Percentiles rank a stretch among this genome's conserved stretches.
phyloP scores from a whole-genome alignment of 2,888 invertebrate genomes.

The Cosmopolites sordidus region DNA sequence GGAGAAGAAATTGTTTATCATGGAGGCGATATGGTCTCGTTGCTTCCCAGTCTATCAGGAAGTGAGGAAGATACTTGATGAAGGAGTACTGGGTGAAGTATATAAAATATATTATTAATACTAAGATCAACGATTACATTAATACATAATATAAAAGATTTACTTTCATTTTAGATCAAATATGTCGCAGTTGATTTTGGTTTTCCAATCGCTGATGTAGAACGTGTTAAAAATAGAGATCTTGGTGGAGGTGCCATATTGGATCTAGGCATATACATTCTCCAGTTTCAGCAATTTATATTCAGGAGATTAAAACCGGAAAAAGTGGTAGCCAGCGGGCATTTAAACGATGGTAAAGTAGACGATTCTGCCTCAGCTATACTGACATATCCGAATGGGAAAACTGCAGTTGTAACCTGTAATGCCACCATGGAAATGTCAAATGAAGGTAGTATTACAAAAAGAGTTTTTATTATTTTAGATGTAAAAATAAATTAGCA shows the following conservation, averaged over 20 bases:
- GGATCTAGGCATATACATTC: conserved; percentile 70
- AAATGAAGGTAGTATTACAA: conserved; percentile 14
- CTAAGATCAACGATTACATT: background rate
- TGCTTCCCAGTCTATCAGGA: conserved; percentile 74
- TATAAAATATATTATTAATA: background rate
- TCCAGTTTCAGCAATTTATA: conserved; percentile 66
- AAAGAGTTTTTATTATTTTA: too few species aligned
- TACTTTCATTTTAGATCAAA: conserved; percentile 8
- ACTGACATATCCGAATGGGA: conserved; percentile 58
- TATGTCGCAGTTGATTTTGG: conserved; percentile 15
- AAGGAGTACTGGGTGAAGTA: conserved; percentile 67
- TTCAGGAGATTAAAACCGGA: conserved; percentile 63
- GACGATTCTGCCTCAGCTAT: conserved; percentile 63
- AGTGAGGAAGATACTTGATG: conserved; percentile 61
- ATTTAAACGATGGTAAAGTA: conserved; percentile 64
- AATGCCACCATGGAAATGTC: conserved; percentile 43
- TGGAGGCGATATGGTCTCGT: conserved; percentile 89
- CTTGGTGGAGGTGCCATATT: conserved; percentile 71
- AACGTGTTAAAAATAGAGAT: conserved; percentile 9
- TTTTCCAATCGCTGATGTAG: conserved; percentile 59
- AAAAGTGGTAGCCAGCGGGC: conserved; percentile 62
- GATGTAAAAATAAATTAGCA: too few species aligned
- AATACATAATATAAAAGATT: background rate
- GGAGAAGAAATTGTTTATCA: conserved; percentile 69
- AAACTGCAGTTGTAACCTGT: conserved; percentile 59